These are phyloP conservation scores for Lucinisca nassula DNA, from an alignment of 2,888 invertebrate genomes.

Conservation along the genomic window DNA sequence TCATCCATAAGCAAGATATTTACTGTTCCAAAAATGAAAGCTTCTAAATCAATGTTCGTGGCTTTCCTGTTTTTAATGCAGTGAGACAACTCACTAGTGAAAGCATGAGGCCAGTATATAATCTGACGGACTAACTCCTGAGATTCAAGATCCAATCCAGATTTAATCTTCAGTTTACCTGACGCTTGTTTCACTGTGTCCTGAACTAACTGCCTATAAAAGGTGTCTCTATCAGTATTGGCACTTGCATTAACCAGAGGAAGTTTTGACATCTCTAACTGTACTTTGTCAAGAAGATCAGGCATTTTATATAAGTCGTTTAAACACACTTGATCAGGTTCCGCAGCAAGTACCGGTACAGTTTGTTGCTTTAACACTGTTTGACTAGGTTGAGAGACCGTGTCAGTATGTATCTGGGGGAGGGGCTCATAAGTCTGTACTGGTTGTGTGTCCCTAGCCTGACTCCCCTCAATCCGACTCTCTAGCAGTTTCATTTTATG, in stretches of 20 bases:
- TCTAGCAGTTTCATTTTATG: neutral
- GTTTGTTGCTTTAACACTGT: neutral
- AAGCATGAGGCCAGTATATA: slow-evolving; percentile 21
- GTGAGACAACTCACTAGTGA: slow-evolving; percentile 10
- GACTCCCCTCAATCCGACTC: neutral
- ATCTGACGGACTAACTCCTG: slow-evolving; percentile 7
- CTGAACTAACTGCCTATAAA: too few relatives aligned
- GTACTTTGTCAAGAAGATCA: too few relatives aligned
- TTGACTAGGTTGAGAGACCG: neutral
- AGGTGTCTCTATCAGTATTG: too few relatives aligned
- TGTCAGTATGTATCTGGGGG: too few relatives aligned
- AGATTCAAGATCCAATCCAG: neutral
- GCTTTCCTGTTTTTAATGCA: slow-evolving; percentile 3
- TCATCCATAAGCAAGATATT: slow-evolving; percentile 8
- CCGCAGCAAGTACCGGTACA: neutral
- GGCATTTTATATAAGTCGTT: too few relatives aligned
- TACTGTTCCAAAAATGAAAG: slow-evolving; percentile 3
- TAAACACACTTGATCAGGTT: neutral
- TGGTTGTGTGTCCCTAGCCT: too few relatives aligned
- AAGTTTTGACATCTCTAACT: too few relatives aligned
- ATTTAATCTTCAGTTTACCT: slow-evolving; percentile 24
- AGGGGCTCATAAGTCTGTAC: too few relatives aligned
- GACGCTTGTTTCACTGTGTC: too few relatives aligned
- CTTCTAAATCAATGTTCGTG: neutral
- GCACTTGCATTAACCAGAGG: too few relatives aligned